Conservation (phyloP, 2,113 vertebrate species). For the Sceloporus undulatus region DNA sequence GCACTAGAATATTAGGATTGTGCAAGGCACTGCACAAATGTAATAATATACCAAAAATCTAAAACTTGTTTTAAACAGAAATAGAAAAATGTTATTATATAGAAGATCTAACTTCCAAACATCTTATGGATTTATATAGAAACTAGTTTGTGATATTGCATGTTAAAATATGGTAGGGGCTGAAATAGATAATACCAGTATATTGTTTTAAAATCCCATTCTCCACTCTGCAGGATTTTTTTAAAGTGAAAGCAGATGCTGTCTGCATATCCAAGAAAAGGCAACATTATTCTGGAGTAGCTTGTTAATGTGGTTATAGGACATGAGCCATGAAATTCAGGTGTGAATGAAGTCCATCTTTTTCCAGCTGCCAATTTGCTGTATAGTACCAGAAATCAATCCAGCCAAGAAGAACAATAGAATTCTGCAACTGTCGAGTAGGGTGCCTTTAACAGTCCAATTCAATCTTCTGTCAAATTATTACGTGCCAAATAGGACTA, state of each 20-base stretch:
- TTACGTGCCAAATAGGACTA: background rate
- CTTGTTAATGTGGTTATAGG: background rate
- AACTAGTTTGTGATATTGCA: background rate
- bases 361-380: background rate
- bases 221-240: background rate
- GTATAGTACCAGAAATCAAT: background rate
- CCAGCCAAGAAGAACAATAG: background rate
- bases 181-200: background rate
- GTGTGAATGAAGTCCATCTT: slow-evolving; percentile 18
- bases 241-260: slow-evolving; percentile 15
- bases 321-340: slow-evolving; percentile 24
- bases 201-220: background rate
- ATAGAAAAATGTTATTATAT: background rate
- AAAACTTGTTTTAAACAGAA: background rate
- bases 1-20: background rate
- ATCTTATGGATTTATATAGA: background rate
- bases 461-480: slow-evolving; percentile 13
- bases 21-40: too few species aligned
- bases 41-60: too few species aligned
- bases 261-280: slow-evolving; percentile 1
- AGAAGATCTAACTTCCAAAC: too few species aligned
- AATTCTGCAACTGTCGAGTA: slow-evolving; percentile 3
- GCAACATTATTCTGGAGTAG: slow-evolving; percentile 23
- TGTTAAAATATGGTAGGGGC: slow-evolving; percentile 6
- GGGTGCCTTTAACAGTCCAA: background rate